Conservation (phyloP, 2,888 invertebrate species). For the Caenorhabditis parvicauda region DNA sequence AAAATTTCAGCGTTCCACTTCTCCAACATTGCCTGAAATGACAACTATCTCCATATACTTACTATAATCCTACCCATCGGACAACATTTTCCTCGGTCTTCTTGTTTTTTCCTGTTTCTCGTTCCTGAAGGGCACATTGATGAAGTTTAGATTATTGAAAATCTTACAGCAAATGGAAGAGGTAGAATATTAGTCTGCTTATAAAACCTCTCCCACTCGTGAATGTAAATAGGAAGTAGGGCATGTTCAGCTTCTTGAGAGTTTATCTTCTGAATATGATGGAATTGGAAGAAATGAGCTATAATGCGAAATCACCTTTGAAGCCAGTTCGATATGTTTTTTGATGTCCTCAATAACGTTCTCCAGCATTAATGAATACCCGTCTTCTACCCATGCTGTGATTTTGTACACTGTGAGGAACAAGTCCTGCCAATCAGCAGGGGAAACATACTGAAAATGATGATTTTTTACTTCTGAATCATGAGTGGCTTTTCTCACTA, state of each 20-base stretch:
- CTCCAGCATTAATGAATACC: conserved; percentile 68
- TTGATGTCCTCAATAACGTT: conserved; percentile 38
- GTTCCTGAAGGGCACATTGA: background rate
- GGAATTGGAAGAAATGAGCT: background rate
- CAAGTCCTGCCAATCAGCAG: conserved; percentile 84
- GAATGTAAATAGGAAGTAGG: conserved; percentile 89
- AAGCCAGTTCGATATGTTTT: conserved; percentile 42
- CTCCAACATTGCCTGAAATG: conserved; percentile 79
- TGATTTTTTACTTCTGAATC: background rate
- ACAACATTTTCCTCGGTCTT: conserved; percentile 2
- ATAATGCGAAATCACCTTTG: conserved; percentile 21
- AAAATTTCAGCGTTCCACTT: conserved; percentile 98
- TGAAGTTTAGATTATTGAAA: conserved; percentile 5
- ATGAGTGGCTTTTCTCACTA: too few relatives aligned
- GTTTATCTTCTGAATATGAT: conserved; percentile 72
- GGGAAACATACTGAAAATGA: conserved; percentile 77
- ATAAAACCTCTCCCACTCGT: conserved; percentile 97
- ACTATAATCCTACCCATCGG: too few relatives aligned
- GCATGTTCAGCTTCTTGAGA: conserved; percentile 91
- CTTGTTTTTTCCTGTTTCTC: background rate
- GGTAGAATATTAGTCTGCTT: conserved; percentile 87
- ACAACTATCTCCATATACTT: background rate
- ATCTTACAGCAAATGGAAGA: conserved; percentile 50
- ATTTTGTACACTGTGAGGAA: conserved; percentile 79
- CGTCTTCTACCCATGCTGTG: conserved; percentile 91